These are phyloP conservation scores for Hydra vulgaris DNA, from an alignment of 30 jellyfish, hydroid and myxozoan species.

Conservation along the genomic window DNA sequence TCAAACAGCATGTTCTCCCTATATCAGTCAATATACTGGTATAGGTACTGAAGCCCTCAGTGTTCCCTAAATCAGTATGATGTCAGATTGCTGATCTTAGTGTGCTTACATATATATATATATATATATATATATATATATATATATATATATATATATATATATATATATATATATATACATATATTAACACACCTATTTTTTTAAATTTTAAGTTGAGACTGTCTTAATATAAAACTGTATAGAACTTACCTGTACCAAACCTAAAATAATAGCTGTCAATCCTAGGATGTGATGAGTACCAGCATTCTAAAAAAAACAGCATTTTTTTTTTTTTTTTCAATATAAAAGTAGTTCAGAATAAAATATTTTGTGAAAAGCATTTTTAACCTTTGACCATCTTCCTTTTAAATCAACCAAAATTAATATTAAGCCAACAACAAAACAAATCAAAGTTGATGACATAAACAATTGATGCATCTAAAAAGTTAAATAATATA, in stretches of 20 bases:
- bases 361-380: too few relatives aligned
- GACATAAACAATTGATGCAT: slow-evolving; percentile 11
- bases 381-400: neutral
- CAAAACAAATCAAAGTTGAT: neutral
- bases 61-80: too few relatives aligned
- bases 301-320: neutral
- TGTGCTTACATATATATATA: too few relatives aligned
- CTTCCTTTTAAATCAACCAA: slow-evolving; percentile 4
- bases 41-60: too few relatives aligned
- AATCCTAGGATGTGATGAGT: slow-evolving; percentile 21
- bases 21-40: too few relatives aligned
- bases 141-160: too few relatives aligned
- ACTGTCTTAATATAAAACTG: neutral
- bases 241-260: slow-evolving; percentile 10
- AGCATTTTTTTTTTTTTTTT: too few relatives aligned
- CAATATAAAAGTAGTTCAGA: neutral
- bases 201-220: neutral
- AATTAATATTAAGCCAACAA: slow-evolving; percentile 7
- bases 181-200: neutral
- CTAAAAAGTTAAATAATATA: neutral
- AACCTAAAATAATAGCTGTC: slow-evolving; percentile 15
- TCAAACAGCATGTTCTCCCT: too few relatives aligned
- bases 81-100: too few relatives aligned
- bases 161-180: too few relatives aligned
- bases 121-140: too few relatives aligned